Conservation (phyloP, 2,888 invertebrate species). For the Megalurothrips usitatus region DNA sequence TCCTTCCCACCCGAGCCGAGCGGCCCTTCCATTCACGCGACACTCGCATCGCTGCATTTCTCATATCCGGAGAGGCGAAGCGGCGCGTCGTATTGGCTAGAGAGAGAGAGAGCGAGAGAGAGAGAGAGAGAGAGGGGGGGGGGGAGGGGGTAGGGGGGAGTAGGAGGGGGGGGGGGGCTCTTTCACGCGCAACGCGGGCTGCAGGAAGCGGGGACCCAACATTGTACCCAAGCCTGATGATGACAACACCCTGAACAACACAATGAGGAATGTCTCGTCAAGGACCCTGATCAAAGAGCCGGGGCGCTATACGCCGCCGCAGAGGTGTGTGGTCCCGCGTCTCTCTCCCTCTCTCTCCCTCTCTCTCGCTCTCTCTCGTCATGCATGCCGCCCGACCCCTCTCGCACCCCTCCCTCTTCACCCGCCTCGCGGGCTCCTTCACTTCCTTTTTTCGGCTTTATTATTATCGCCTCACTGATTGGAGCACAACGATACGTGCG, state of each 20-base stretch:
- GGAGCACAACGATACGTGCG: no score
- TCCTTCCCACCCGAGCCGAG: no score
- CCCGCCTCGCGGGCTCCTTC: not conserved
- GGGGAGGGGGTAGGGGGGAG: not conserved
- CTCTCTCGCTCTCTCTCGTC: not conserved
- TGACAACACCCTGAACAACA: not conserved
- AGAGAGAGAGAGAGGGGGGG: not conserved
- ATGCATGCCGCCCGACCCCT: not conserved
- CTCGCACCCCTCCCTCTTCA: not conserved
- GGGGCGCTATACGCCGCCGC: no score
- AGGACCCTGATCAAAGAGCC: not conserved
- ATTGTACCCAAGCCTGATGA: not conserved
- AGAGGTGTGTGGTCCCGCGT: no score
- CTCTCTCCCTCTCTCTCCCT: not conserved
- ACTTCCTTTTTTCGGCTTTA: no score
- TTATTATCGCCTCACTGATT: no score
- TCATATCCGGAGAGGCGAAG: no score
- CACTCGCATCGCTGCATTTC: no score
- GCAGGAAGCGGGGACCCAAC: not conserved
- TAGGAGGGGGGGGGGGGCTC: not conserved
- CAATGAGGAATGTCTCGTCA: not conserved
- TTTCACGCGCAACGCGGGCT: not conserved
- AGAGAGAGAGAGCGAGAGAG: not conserved
- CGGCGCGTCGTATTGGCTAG: no score
- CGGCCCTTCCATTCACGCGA: no score